Evolutionary conservation across 2,797 vertebrate species (phyloP).

Genomic region (Schizothorax lantsangensis): DNA sequence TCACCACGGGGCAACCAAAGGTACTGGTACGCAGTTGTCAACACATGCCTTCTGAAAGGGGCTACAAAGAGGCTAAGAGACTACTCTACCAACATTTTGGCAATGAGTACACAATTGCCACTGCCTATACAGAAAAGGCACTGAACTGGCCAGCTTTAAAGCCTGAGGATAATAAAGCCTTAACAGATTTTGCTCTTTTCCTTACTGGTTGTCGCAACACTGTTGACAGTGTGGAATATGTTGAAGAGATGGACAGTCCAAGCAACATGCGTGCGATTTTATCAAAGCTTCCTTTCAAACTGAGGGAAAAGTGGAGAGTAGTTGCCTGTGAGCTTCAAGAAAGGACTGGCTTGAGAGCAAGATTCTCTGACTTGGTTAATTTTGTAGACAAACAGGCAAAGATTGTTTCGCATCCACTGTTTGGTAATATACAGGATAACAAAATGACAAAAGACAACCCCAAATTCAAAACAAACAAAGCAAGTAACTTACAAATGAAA

Average conservation of each 20-base stretch:
- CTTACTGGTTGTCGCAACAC: slow-evolving; percentile 40
- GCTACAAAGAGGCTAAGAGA: slow-evolving; percentile 23
- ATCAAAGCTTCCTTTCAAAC: slow-evolving; percentile 40
- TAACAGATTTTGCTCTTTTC: slow-evolving; percentile 34
- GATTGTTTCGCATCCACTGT: slow-evolving; percentile 23
- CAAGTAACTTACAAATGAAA: too few relatives aligned
- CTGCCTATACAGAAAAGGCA: slow-evolving; percentile 43
- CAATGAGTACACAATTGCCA: slow-evolving; percentile 6
- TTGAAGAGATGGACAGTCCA: slow-evolving; percentile 37
- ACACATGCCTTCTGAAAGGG: slow-evolving; percentile 21
- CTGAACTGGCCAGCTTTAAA: slow-evolving; percentile 44
- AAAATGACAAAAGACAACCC: slow-evolving; percentile 2
- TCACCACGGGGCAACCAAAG: slow-evolving; percentile 23
- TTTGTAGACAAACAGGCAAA: slow-evolving; percentile 50
- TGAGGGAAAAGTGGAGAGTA: slow-evolving; percentile 23
- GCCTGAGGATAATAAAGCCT: slow-evolving; percentile 33
- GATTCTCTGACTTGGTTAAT: slow-evolving; percentile 45
- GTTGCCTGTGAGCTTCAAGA: slow-evolving; percentile 23
- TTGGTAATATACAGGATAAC: slow-evolving; percentile 29
- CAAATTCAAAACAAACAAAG: too few relatives aligned
- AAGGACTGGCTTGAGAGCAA: slow-evolving; percentile 28
- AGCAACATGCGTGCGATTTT: slow-evolving; percentile 3
- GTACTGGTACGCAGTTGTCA: background rate
- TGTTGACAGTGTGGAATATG: slow-evolving; percentile 27
- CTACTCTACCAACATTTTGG: slow-evolving; percentile 45